Conservation (phyloP, 1,140 invertebrate species). For the Rhynchophorus ferrugineus region DNA sequence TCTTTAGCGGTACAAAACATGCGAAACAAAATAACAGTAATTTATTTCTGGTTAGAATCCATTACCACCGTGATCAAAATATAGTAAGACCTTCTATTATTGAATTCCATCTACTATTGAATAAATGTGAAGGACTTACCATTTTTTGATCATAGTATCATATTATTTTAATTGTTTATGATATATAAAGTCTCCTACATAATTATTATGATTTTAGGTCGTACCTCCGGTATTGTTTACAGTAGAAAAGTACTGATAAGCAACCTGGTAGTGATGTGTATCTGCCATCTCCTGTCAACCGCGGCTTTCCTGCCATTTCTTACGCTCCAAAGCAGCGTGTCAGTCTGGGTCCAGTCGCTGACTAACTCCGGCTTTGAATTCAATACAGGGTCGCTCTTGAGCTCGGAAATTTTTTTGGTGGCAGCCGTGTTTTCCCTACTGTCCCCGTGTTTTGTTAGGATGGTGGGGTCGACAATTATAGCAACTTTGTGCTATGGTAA, state of each 20-base stretch:
- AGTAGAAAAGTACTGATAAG: constrained; percentile 39
- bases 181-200: too few species aligned
- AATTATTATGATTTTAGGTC: constrained; percentile 35
- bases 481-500: constrained; percentile 36
- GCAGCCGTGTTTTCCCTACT: constrained; percentile 48
- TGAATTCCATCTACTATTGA: too few species aligned
- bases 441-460: constrained; percentile 47
- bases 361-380: constrained; percentile 10
- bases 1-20: too few species aligned
- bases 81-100: too few species aligned
- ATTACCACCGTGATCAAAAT: too few species aligned
- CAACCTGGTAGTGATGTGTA: constrained; percentile 50
- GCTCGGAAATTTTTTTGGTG: constrained; percentile 47
- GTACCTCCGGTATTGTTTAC: constrained; percentile 43
- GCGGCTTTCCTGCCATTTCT: constrained; percentile 56
- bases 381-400: constrained; percentile 35
- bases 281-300: constrained; percentile 52
- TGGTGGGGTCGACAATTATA: constrained; percentile 47
- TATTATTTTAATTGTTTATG: too few species aligned
- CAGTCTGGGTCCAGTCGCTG: constrained; percentile 41
- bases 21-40: too few species aligned
- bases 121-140: too few species aligned
- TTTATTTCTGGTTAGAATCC: too few species aligned
- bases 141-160: too few species aligned
- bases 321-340: constrained; percentile 49